These are phyloP conservation scores for Ischnus inquisitorius DNA, from an alignment of 2,888 invertebrate genomes.

Conservation along the genomic window DNA sequence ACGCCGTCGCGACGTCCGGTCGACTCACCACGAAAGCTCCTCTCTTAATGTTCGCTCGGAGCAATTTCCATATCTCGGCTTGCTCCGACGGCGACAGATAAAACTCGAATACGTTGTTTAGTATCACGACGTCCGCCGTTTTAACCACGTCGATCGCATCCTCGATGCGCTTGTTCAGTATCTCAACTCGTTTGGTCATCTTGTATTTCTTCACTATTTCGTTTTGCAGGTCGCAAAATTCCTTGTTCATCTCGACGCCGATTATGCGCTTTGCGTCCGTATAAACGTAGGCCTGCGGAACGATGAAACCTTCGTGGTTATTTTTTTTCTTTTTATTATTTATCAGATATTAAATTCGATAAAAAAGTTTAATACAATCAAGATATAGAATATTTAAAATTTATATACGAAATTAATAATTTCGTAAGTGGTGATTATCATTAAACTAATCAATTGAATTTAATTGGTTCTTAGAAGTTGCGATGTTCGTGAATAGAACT, in stretches of 20 bases:
- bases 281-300: conserved; percentile 88
- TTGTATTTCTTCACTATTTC: conserved; percentile 87
- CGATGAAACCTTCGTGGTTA: neutral
- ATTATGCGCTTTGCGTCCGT: conserved; percentile 87
- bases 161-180: conserved; percentile 88
- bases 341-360: neutral
- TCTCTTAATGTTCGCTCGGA: conserved; percentile 86
- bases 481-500: no score
- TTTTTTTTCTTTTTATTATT: conserved; percentile 1
- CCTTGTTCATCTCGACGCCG: conserved; percentile 90
- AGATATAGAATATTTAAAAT: no score
- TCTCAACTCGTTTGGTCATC: conserved; percentile 86
- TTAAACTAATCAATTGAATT: no score
- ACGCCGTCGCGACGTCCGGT: conserved; percentile 87
- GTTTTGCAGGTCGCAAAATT: conserved; percentile 88
- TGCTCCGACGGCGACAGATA: conserved; percentile 88
- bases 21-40: conserved; percentile 88
- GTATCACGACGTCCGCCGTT: conserved; percentile 88
- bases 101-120: conserved; percentile 91
- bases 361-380: neutral
- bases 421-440: no score
- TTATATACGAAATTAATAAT: no score
- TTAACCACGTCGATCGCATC: conserved; percentile 87
- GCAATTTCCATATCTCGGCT: conserved; percentile 88
- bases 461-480: no score